A percentile compares a stretch with the other conserved stretches of the same genome.
Evolutionary conservation across 2,113 vertebrate species (phyloP).

Genomic region (Eulacestoma nigropectus): DNA sequence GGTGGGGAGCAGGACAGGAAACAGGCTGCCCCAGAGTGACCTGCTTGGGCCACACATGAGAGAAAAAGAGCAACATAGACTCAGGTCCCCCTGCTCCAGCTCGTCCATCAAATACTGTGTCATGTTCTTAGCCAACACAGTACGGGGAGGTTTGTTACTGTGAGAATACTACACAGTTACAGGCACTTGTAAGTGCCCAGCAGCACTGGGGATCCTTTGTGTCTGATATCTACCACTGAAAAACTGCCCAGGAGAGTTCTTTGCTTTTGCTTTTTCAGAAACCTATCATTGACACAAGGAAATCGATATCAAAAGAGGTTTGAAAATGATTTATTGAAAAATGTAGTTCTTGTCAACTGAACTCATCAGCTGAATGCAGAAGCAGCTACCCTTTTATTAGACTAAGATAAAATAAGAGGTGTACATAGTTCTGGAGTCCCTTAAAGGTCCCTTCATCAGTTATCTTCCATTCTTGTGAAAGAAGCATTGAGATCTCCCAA

Average conservation of each 20-base stretch:
- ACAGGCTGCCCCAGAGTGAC: neutral
- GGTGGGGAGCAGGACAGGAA: neutral
- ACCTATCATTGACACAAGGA: neutral
- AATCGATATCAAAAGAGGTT: slow-evolving; percentile 43
- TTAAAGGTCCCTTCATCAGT: slow-evolving; percentile 48
- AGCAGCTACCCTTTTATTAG: slow-evolving; percentile 52
- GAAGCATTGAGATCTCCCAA: slow-evolving; percentile 21
- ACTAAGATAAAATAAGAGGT: slow-evolving; percentile 46
- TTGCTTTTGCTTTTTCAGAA: slow-evolving; percentile 23
- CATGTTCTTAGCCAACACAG: neutral
- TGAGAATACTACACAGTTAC: neutral
- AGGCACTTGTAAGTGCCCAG: neutral
- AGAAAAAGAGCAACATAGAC: neutral
- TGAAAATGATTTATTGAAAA: slow-evolving; percentile 63
- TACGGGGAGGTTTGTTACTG: neutral
- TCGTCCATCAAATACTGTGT: neutral
- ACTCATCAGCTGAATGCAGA: slow-evolving; percentile 22
- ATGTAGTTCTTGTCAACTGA: slow-evolving; percentile 22
- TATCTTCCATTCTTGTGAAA: slow-evolving; percentile 36
- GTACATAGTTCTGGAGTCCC: neutral
- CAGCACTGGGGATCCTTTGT: neutral
- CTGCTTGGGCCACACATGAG: neutral
- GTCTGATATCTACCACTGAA: neutral
- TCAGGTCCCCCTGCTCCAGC: neutral
- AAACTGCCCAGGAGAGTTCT: slow-evolving; percentile 3